Evolutionary conservation across 1,140 invertebrate species (phyloP), one percentile per base, ranked within the genome.

Genomic region (Apis cerana): DNA sequence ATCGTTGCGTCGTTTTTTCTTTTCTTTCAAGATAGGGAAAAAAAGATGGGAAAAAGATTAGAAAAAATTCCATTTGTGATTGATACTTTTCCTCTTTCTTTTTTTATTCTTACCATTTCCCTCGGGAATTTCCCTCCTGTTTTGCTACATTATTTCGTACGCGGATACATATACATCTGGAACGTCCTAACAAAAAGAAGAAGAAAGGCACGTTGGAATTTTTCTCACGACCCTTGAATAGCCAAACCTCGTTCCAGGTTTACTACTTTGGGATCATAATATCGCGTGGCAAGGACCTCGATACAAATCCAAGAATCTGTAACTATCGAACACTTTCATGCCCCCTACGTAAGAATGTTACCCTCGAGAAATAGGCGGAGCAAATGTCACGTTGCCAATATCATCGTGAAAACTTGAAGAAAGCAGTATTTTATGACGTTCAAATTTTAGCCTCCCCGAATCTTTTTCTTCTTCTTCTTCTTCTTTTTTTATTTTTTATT

Each of bases 211-310:
- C 27, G 17, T 33, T 74, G 56, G 15, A 33, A 33, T 12, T 74
- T 48, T 58, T 48, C 33, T 33, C 56, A 11, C 21, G 71, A 59
- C 4, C 27, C 33, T 74, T 59, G 56, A 74, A 74, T 59, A 59
- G 56, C 33, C 11, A n/a, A 74, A 74, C 23, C 71, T 59, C 56
- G 56, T 59, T 74, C 56, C 56, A 59, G 19, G 59, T 23, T 21
- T n/a, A 43, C 33, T 74, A 56, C 33, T 74, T 58, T 74, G 21
- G 27, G 27, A 59, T 74, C 27, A 48, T 59, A 74, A 74, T 48
- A 74, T 21, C 15, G 56, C 5, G 23, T 17, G 7, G 48, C 70
- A 33, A 19, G 54, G 69, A n/a, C 52, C 23, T 23, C 13, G 23
- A 27, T 33, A 11, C 50, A 56, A 71, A 71, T 54, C 43, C 23